Base-by-base conservation (phyloP, 2,888 invertebrate genomes). In the Sesamia inferens region DNA sequence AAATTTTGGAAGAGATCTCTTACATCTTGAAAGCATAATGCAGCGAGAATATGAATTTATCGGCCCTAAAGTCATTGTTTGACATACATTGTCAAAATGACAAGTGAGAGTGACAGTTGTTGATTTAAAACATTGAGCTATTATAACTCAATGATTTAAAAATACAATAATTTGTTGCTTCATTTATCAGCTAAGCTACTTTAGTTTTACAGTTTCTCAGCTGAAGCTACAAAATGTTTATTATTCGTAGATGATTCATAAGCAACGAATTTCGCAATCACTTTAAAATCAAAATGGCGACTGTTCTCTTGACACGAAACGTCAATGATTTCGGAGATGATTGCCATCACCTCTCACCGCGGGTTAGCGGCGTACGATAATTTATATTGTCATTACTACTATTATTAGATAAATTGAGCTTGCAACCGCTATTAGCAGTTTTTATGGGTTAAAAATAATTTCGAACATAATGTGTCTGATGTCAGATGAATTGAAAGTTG, bases 401-500 rank as follows among this genome's bases (percentile, higher is more conserved):
- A 87, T 86, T 87, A 68, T 82, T 68, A 54, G n/a, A 82, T 85
- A 88, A 88, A 88, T 80, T 85, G 83, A 81, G 83, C 76, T 63
- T 70, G 66, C 67, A 68, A 86, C 90, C 88, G 91, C 90, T 92
- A 92, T 68, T 68, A 78, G 88, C 89, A 88, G 91, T 78, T 55
- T 68, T 54, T 24, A 47, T 19, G n/a, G 42, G 24, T 57, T 48
- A 55, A 47, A 63, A 64, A 59, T 39, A 19, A 71, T 59, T 54
- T 42, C 10, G 57, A 58, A 74, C 22, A 51, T 22, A 10, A n/a
- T 7, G 47, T 47, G 54, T 0, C 39, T 63, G 47, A 39, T 66
- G 54, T 44, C 16, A 68, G 63, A 59, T 74, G 59, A 44, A n/a
- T 51, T n/a, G 0, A 14, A 10, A 16, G 13, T 31, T 59, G 31